phyloP scores from a whole-genome alignment of 2,113 vertebrate species.

The Myxocyprinus asiaticus region DNA sequence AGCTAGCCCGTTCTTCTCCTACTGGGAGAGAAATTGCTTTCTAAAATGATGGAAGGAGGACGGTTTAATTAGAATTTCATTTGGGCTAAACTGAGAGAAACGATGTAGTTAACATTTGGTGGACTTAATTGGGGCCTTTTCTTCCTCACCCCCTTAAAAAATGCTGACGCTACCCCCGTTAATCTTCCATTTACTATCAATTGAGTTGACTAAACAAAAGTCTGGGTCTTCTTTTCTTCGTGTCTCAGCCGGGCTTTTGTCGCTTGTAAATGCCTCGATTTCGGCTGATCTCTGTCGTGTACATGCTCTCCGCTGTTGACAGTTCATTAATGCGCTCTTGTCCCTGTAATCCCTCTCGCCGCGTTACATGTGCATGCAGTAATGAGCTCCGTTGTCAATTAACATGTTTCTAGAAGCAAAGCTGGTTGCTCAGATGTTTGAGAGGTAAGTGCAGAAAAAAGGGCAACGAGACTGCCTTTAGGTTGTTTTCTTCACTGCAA shows the following conservation, averaged over 20 bases:
- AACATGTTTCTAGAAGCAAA: constrained; percentile 94
- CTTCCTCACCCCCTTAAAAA: constrained; percentile 80
- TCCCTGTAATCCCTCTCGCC: constrained; percentile 86
- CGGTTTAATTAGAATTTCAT: constrained; percentile 99
- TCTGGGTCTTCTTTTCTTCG: constrained; percentile 95
- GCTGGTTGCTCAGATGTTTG: constrained; percentile 93
- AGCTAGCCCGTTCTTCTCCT: constrained; percentile 84
- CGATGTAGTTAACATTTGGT: constrained; percentile 99
- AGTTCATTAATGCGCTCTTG: constrained; percentile 96
- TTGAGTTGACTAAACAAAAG: constrained; percentile 98
- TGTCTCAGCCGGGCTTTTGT: constrained; percentile 96
- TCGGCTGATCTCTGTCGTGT: constrained; percentile 89
- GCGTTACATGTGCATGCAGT: constrained; percentile 90
- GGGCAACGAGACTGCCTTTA: constrained; percentile 85
- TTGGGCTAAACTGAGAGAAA: constrained; percentile 94
- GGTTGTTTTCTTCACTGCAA: constrained; percentile 77
- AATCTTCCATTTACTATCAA: constrained; percentile 99
- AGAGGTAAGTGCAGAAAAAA: constrained; percentile 91
- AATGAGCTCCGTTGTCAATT: constrained; percentile 96
- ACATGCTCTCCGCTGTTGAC: constrained; percentile 96
- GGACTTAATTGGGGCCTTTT: constrained; percentile 98
- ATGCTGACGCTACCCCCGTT: constrained; percentile 92
- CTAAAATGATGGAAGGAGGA: constrained; percentile 88
- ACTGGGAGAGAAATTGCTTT: constrained; percentile 88
- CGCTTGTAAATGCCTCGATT: constrained; percentile 93